These are phyloP conservation scores for Glaucomys volans DNA, from an alignment of 2,113 vertebrate genomes.

Conservation along the genomic window DNA sequence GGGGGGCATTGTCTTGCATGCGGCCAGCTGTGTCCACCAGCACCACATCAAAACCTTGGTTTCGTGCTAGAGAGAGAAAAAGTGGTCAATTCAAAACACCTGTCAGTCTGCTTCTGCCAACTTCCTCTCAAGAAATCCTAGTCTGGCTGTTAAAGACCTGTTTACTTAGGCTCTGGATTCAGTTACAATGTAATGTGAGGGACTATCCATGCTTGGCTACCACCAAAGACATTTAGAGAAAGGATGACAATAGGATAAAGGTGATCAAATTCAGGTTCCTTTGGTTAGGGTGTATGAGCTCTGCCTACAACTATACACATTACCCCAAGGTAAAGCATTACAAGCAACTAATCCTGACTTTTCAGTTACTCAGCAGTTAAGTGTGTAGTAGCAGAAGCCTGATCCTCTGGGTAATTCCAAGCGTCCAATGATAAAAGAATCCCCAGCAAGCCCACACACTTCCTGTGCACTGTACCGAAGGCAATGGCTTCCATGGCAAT, in stretches of 20 bases:
- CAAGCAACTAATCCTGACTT: background rate
- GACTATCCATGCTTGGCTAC: background rate
- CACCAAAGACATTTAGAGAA: background rate
- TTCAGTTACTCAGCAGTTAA: background rate
- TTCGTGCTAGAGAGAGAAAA: constrained; percentile 89
- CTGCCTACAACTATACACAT: background rate
- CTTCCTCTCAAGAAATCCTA: background rate
- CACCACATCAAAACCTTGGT: constrained; percentile 97
- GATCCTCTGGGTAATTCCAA: background rate
- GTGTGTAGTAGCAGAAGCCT: background rate
- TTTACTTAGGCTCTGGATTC: constrained; percentile 33
- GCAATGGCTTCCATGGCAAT: constrained; percentile 99
- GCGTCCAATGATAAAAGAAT: background rate
- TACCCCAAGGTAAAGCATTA: background rate
- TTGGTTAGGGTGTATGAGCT: background rate
- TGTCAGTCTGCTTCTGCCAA: background rate
- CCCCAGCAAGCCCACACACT: background rate
- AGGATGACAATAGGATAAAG: background rate
- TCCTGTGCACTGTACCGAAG: constrained; percentile 87
- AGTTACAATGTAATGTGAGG: background rate
- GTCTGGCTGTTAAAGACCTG: background rate
- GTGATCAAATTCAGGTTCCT: background rate
- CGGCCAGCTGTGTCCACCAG: constrained; percentile 99
- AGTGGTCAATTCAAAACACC: background rate
- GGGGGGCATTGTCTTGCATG: constrained; percentile 98